These are phyloP conservation scores for Perdita meconis DNA, from an alignment of 2,888 invertebrate species.

Conservation along the genomic window DNA sequence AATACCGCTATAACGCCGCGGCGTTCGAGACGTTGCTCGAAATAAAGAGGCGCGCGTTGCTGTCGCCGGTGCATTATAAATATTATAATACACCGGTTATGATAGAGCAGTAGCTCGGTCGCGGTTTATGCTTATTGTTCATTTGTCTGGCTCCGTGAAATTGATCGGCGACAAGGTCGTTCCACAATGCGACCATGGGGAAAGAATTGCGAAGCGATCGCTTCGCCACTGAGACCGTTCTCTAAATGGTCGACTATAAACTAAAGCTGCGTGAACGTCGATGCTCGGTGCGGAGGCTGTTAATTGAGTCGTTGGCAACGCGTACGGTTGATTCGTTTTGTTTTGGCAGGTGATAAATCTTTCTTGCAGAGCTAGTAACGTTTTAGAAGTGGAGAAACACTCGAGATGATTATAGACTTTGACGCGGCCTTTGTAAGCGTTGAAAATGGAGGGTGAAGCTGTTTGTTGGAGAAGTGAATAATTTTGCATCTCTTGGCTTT, in stretches of 20 bases:
- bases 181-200: neutral
- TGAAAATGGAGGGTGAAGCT: too few species aligned
- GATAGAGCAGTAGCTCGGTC: conserved; percentile 32
- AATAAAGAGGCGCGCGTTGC: conserved; percentile 54
- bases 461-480: too few species aligned
- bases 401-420: too few species aligned
- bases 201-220: neutral
- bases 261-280: neutral
- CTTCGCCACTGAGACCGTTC: neutral
- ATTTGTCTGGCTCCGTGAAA: conserved; percentile 38
- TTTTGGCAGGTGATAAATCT: neutral
- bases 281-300: neutral
- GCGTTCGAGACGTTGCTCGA: conserved; percentile 49
- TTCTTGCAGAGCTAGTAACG: neutral
- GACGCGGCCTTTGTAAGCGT: too few species aligned
- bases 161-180: conserved; percentile 14
- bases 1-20: conserved; percentile 68
- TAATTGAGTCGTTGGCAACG: conserved; percentile 25
- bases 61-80: conserved; percentile 57
- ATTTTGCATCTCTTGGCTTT: too few species aligned
- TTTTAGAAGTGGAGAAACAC: neutral
- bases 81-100: conserved; percentile 59
- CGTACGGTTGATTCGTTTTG: neutral
- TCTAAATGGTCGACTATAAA: conserved; percentile 5
- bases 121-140: conserved; percentile 25